A percentile compares a stretch with the other conserved stretches of the same genome.
Conservation (phyloP, 2,888 invertebrate species). For the Beris chalybata region DNA sequence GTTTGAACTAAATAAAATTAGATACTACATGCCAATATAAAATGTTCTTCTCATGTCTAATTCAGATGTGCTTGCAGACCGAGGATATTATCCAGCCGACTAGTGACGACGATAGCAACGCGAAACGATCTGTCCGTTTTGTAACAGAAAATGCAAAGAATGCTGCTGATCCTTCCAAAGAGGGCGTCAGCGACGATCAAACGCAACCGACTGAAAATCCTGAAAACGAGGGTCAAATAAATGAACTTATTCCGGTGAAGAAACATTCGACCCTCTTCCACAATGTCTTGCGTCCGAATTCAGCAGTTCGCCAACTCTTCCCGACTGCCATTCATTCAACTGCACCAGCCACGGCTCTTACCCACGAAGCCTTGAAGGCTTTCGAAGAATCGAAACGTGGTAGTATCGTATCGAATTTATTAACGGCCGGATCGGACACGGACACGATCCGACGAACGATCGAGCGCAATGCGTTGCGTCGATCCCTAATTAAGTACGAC, state of each 20-base stretch:
- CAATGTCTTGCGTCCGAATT: constrained; percentile 63
- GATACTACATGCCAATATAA: too few relatives aligned
- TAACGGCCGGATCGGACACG: constrained; percentile 58
- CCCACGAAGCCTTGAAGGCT: constrained; percentile 74
- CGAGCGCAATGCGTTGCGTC: constrained; percentile 78
- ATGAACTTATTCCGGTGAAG: constrained; percentile 54
- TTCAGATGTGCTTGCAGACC: constrained; percentile 38
- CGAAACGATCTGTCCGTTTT: constrained; percentile 68
- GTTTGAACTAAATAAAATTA: too few relatives aligned
- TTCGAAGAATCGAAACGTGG: constrained; percentile 67
- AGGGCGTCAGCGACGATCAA: constrained; percentile 44
- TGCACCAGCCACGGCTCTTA: constrained; percentile 62
- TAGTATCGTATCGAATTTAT: constrained; percentile 53
- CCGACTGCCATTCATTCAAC: constrained; percentile 72
- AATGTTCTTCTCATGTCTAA: background rate
- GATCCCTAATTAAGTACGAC: constrained; percentile 75
- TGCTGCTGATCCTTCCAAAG: constrained; percentile 35
- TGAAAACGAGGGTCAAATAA: constrained; percentile 53
- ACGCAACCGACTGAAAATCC: constrained; percentile 48
- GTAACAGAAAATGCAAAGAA: constrained; percentile 56
- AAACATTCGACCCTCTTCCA: constrained; percentile 56
- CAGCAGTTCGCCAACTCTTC: constrained; percentile 82
- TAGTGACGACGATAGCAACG: constrained; percentile 59
- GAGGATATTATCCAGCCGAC: constrained; percentile 54
- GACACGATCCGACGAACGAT: constrained; percentile 75